These are phyloP conservation scores for Myrmophylax atrothorax DNA, from an alignment of 2,113 vertebrate genomes.

Conservation along the genomic window DNA sequence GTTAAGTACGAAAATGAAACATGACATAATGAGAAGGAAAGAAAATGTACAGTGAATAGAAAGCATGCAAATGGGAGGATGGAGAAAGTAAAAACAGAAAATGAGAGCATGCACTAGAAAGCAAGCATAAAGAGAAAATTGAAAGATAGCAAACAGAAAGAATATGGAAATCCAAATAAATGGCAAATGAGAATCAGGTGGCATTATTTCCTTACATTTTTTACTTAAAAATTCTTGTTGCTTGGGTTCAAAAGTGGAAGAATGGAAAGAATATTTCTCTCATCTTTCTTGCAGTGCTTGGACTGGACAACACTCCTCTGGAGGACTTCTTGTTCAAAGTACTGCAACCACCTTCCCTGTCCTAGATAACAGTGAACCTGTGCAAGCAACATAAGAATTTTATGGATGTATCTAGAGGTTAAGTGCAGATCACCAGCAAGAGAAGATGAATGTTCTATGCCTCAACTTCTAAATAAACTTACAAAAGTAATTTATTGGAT, in stretches of 20 bases:
- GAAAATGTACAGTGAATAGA: not conserved
- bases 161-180: not conserved
- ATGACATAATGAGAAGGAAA: not conserved
- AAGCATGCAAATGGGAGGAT: not conserved
- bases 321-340: not conserved
- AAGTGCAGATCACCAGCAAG: not conserved
- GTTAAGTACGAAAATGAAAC: not conserved
- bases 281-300: not conserved
- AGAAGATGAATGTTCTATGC: not conserved
- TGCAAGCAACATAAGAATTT: not conserved
- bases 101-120: not conserved
- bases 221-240: not conserved
- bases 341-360: not conserved
- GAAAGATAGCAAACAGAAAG: not conserved
- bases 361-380: not conserved
- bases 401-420: not conserved
- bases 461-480: not conserved
- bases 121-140: not conserved
- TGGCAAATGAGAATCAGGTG: not conserved
- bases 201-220: fast-evolving
- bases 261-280: not conserved
- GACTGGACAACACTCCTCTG: not conserved
- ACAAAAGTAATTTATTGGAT: not conserved
- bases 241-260: not conserved
- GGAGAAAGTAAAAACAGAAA: not conserved